Evolutionary conservation across 2,797 vertebrate species (phyloP).

Genomic region (Dallia pectoralis): DNA sequence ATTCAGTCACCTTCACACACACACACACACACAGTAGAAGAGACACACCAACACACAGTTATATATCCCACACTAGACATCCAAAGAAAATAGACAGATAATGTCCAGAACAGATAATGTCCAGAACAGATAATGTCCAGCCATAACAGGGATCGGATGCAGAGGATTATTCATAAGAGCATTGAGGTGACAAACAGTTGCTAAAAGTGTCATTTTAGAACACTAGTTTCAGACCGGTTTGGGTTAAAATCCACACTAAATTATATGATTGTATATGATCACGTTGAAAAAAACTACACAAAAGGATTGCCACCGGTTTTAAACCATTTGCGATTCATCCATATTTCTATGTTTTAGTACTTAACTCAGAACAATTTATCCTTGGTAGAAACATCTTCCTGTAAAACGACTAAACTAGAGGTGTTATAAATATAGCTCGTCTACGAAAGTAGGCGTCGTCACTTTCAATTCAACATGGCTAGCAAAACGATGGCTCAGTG

Average conservation of each 20-base stretch:
- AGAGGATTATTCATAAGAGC: slow-evolving; percentile 53
- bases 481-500: slow-evolving; percentile 20
- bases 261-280: neutral
- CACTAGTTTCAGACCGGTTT: neutral
- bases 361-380: neutral
- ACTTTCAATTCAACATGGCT: neutral
- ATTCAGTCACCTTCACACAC: too few relatives aligned
- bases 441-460: neutral
- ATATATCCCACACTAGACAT: slow-evolving; percentile 35
- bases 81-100: neutral
- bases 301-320: neutral
- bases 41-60: slow-evolving; percentile 10
- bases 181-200: neutral
- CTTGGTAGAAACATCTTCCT: neutral
- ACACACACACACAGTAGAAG: slow-evolving; percentile 6
- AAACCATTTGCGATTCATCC: neutral
- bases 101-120: neutral
- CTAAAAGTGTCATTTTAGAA: neutral
- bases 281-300: neutral
- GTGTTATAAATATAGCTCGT: neutral
- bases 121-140: neutral
- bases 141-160: slow-evolving; percentile 8
- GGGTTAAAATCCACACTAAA: neutral
- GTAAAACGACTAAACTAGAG: neutral
- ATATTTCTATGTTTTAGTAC: neutral